Evolutionary conservation across 2,113 vertebrate species (phyloP), one percentile per base, ranked within the genome.

Genomic region (Phylloscopus whistleri): DNA sequence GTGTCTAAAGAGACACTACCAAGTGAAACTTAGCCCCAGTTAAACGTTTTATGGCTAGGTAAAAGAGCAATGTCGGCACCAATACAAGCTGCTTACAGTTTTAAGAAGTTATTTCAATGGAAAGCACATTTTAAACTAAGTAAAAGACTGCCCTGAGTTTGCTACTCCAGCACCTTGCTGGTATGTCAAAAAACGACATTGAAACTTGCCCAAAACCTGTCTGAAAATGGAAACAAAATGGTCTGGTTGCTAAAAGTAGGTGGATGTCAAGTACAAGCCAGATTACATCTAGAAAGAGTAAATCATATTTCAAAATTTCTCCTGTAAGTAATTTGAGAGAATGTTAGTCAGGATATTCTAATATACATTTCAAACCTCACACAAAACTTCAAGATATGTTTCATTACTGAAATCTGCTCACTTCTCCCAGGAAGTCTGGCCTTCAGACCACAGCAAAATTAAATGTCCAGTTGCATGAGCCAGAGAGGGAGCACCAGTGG

Each of bases 51-150:
- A 16, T 55, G 30, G 37, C 58, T 60, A 70, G 46, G 15, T 44
- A 48, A 73, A 28, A 66, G 35, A 53, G 20, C 23, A 59, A 28
- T 16, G 11, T 37, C 2, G 1, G 51, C 44, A 6, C 17, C 20
- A 35, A 24, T 21, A 30, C 0, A 0, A 87, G 30, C 33, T 8
- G 3, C 10, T 66, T 64, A 24, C 8, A n/a, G 17, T 43, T 60
- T 79, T 31, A 74, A 87, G 66, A 33, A 52, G 13, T 20, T 37
- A 53, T 52, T 79, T 63, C 31, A 76, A 46, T 31, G 44, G 16
- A 62, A 94, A 77, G 6, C 3, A 53, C 7, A 37, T 51, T 76
- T 83, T 83, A 62, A 76, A 20, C 31, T 27, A 43, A 55, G 48
- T 48, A 11, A 62, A 48, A 89, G 16, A 10, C 23, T 55, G 17